These are phyloP conservation scores for Alethe castanea DNA, from an alignment of 2,113 vertebrate genomes.

Conservation along the genomic window DNA sequence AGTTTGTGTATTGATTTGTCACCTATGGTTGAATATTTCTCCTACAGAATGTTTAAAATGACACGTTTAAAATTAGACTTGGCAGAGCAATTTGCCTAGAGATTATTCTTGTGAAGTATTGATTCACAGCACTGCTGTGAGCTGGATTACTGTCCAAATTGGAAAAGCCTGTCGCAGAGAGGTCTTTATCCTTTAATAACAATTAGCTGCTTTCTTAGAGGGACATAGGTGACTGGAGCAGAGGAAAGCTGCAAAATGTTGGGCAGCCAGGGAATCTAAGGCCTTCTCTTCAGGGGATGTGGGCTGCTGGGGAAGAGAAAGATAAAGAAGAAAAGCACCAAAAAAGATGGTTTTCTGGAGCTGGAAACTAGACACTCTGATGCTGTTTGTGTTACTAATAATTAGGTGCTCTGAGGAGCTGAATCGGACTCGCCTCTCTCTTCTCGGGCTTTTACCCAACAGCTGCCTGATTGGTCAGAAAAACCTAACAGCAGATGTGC, in stretches of 20 bases:
- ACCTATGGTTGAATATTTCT: conserved; percentile 49
- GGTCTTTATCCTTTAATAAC: conserved; percentile 91
- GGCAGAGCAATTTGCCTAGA: conserved; percentile 60
- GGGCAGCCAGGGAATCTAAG: not conserved
- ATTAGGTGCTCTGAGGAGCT: conserved; percentile 43
- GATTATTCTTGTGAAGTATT: conserved; percentile 69
- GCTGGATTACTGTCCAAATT: conserved; percentile 80
- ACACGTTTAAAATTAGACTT: conserved; percentile 67
- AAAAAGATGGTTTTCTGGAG: conserved; percentile 58
- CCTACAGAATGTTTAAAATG: conserved; percentile 47
- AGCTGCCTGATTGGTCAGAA: conserved; percentile 31
- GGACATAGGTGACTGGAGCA: conserved; percentile 62
- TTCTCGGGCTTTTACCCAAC: conserved; percentile 74
- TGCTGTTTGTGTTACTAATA: conserved; percentile 46
- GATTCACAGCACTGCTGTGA: conserved; percentile 80
- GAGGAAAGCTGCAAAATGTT: conserved; percentile 53
- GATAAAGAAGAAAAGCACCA: not conserved
- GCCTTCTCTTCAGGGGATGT: conserved; percentile 42
- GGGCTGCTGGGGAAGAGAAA: not conserved
- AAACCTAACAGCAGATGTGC: conserved; percentile 63
- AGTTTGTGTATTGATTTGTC: conserved; percentile 41
- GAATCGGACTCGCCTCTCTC: conserved; percentile 66
- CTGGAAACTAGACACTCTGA: conserved; percentile 1
- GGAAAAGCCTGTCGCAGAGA: conserved; percentile 85
- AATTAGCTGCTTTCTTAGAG: conserved; percentile 79